Percentiles rank a stretch among this genome's conserved stretches.
Conservation (phyloP, 2,113 vertebrate species). For the Vidua chalybeata region DNA sequence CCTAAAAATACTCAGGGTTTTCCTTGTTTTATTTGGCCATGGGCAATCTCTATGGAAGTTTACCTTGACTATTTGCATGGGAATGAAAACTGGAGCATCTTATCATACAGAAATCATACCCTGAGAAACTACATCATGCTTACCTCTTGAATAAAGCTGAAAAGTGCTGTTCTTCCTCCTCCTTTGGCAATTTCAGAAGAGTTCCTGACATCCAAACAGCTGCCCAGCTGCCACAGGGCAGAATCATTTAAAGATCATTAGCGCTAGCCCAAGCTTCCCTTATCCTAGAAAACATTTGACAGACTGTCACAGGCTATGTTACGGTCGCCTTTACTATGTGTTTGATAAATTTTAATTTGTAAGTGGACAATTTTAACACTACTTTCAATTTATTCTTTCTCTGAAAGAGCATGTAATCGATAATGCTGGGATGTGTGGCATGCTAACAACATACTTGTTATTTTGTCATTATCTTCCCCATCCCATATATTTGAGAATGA, state of each 20-base stretch:
- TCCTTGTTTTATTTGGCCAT: not conserved
- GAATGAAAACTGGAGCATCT: not conserved
- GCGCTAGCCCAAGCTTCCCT: not conserved
- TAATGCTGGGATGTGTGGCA: not conserved
- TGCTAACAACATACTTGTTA: not conserved
- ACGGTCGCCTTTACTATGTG: rapidly evolving
- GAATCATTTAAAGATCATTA: not conserved
- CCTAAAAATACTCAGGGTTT: not conserved
- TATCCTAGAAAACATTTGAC: not conserved
- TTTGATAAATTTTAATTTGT: not conserved
- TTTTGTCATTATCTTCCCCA: not conserved
- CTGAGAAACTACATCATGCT: not conserved
- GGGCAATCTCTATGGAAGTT: not conserved
- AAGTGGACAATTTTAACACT: not conserved
- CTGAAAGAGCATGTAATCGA: not conserved
- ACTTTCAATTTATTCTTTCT: not conserved
- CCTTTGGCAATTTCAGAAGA: not conserved
- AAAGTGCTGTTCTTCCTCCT: not conserved
- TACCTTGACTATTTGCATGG: not conserved
- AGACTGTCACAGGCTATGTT: not conserved
- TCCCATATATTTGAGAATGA: not conserved
- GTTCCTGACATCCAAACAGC: not conserved
- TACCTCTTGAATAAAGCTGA: not conserved
- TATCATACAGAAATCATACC: not conserved
- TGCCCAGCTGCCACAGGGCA: not conserved